Percentiles rank a stretch among this genome's conserved stretches.
phyloP scores from a whole-genome alignment of 1,140 invertebrate genomes.

The Brachionus rotundiformis region DNA sequence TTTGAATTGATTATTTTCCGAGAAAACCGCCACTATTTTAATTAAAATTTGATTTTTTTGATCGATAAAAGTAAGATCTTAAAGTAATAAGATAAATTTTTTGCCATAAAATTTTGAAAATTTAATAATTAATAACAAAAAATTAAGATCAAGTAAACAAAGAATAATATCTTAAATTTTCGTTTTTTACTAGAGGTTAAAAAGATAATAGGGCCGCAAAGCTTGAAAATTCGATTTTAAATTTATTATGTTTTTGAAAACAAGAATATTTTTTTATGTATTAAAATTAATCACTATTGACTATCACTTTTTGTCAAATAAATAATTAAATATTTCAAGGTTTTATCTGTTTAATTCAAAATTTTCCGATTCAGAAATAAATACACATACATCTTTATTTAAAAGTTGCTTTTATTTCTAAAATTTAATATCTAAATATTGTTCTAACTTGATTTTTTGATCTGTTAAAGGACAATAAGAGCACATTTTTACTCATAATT shows the following conservation, averaged over 20 bases:
- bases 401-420: neutral
- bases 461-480: conserved; percentile 2
- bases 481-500: neutral
- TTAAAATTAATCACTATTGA: too few relatives aligned
- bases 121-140: too few relatives aligned
- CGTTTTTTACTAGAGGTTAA: too few relatives aligned
- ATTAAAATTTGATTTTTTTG: neutral
- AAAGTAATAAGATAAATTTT: too few relatives aligned
- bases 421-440: neutral
- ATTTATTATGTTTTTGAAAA: neutral
- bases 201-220: too few relatives aligned
- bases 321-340: too few relatives aligned
- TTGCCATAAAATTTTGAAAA: too few relatives aligned
- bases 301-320: too few relatives aligned
- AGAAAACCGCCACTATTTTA: neutral
- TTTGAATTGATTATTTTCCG: neutral
- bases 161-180: too few relatives aligned
- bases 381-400: neutral
- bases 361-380: neutral
- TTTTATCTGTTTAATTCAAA: neutral
- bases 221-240: neutral
- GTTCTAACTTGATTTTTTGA: neutral
- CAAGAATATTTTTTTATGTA: neutral
- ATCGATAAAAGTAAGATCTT: neutral
- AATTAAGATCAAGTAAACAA: too few relatives aligned